Base-by-base conservation (phyloP, 2,888 invertebrate genomes). In the Drosophila lutescens region DNA sequence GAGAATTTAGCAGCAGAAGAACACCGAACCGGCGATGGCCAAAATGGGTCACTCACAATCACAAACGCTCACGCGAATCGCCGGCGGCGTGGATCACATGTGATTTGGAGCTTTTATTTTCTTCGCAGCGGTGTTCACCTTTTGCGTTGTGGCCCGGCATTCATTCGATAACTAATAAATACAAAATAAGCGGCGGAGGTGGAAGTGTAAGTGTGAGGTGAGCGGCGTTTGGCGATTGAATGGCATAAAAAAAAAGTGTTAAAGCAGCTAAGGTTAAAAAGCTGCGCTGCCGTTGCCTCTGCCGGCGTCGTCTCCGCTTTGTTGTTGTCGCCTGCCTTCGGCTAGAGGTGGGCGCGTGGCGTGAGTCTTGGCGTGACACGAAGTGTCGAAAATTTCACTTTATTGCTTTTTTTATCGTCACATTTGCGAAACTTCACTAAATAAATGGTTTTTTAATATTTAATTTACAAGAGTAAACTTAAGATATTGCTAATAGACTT, bases 221-320 rank as follows among this genome's bases (percentile, higher is more conserved):
- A 70, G 74, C 76, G 61, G 80, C 74, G 85, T 47, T 85, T 77
- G 79, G 69, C 65, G 84, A 81, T 70, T 73, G 81, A 87, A 81
- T 84, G 74, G 76, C 73, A 72, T 36, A 41, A 66, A 67, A 46
- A 20, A 49, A 79, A 75, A 70, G 75, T 86, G 78, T 61, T 66
- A 85, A 71, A 66, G 70, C 77, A 71, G 87, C 78, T 86, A 78
- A 81, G 80, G 88, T 85, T 74, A 73, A 79, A 70, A 87, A 78
- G 74, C 68, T 66, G 65, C 68, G 65, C 68, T 65, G 65, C 65
- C 36, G 36, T 23, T 34, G 51, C 15, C 60, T 41, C 54, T 66
- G 58, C 32, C 56, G 58, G 20, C 56, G 58, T 41, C 20, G 54
- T 58, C 40, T 17, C 55, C 3, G 15, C 17, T 15, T 60, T 63